Percentiles rank a stretch among this genome's conserved stretches.
These are phyloP conservation scores for Agriotes lineatus DNA, from an alignment of 2,888 invertebrate genomes.

Conservation along the genomic window DNA sequence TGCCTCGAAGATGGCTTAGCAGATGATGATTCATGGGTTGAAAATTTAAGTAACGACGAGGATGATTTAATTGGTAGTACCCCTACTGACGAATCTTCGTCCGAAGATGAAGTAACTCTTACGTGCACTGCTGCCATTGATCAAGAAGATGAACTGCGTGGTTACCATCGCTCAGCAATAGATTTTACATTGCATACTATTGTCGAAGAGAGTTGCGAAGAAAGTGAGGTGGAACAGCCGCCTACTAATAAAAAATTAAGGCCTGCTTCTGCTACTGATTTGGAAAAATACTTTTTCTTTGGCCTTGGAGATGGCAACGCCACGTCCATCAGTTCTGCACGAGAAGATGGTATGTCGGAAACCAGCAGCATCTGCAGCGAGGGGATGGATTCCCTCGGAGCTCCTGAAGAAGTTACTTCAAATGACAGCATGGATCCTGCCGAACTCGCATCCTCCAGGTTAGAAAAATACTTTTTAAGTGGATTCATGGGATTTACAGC, in stretches of 20 bases:
- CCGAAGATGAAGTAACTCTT: constrained; percentile 75
- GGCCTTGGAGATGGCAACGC: constrained; percentile 81
- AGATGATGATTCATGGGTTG: constrained; percentile 93
- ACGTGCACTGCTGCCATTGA: constrained; percentile 71
- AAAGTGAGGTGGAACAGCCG: constrained; percentile 84
- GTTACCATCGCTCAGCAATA: constrained; percentile 85
- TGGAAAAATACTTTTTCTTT: constrained; percentile 93
- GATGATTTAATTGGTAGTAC: constrained; percentile 76
- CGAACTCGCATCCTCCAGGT: constrained; percentile 83
- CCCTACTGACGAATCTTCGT: constrained; percentile 75
- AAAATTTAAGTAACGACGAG: constrained; percentile 86
- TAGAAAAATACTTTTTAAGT: constrained; percentile 91
- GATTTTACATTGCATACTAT: constrained; percentile 94
- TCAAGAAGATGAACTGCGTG: constrained; percentile 84
- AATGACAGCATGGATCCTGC: constrained; percentile 71
- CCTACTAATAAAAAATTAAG: constrained; percentile 71
- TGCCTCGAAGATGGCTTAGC: constrained; percentile 88
- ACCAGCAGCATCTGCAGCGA: constrained; percentile 90
- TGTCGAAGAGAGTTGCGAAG: constrained; percentile 94
- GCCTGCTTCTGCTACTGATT: constrained; percentile 82
- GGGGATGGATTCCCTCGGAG: constrained; percentile 79
- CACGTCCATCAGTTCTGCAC: constrained; percentile 67
- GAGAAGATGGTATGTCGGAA: constrained; percentile 80
- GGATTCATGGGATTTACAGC: constrained; percentile 87
- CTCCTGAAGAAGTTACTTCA: constrained; percentile 66